phyloP scores from a whole-genome alignment of 2,797 vertebrate species.

The Pseudochaenichthys georgianus region DNA sequence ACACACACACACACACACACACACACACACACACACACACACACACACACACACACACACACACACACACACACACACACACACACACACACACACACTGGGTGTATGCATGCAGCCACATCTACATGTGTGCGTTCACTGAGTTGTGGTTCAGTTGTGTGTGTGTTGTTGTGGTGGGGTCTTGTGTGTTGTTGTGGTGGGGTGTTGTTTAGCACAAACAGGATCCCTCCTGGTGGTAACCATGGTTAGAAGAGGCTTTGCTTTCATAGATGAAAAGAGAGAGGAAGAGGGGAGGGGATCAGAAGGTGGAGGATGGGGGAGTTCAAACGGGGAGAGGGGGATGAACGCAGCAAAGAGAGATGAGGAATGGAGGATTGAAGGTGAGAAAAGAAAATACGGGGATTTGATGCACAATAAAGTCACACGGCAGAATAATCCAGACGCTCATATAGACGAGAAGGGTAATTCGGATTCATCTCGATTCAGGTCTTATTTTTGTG shows the following conservation, averaged over 20 bases:
- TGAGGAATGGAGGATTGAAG: slow-evolving; percentile 33
- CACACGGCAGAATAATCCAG: not conserved
- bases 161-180: slow-evolving; percentile 33
- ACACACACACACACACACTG: slow-evolving; percentile 30
- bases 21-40: slow-evolving; percentile 2
- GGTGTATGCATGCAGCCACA: slow-evolving; percentile 47
- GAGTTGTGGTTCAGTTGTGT: slow-evolving; percentile 25
- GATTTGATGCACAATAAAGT: slow-evolving; percentile 18
- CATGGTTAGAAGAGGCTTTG: slow-evolving; percentile 66
- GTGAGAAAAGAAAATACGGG: slow-evolving; percentile 10
- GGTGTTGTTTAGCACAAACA: slow-evolving; percentile 65
- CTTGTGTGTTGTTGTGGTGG: slow-evolving; percentile 33
- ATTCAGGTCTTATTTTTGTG: slow-evolving; percentile 58
- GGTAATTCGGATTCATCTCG: slow-evolving; percentile 3
- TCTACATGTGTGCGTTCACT: slow-evolving; percentile 21
- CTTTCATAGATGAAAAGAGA: slow-evolving; percentile 60
- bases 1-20: slow-evolving; percentile 27
- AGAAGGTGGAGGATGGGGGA: slow-evolving; percentile 52
- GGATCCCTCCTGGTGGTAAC: slow-evolving; percentile 73
- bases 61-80: no score
- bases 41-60: no score
- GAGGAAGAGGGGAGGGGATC: slow-evolving; percentile 25
- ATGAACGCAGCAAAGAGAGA: slow-evolving; percentile 51
- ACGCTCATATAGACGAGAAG: not conserved
- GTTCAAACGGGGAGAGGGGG: slow-evolving; percentile 39